These are phyloP conservation scores for Odontomyia ornata DNA, from an alignment of 2,888 invertebrate genomes.

Conservation along the genomic window DNA sequence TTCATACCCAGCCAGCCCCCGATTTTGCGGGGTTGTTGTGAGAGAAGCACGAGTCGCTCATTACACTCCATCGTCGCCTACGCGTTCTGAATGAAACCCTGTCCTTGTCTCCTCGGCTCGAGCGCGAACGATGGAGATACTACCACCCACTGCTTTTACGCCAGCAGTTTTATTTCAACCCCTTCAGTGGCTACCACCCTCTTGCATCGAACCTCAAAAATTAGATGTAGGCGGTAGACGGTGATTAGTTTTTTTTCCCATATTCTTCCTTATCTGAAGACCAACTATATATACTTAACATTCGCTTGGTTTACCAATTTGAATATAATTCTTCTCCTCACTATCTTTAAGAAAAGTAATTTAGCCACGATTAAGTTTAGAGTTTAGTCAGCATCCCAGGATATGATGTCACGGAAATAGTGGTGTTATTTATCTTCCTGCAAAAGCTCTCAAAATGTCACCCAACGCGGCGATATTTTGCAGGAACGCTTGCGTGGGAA, in stretches of 20 bases:
- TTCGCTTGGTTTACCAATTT: too few relatives aligned
- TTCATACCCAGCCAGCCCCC: constrained; percentile 49
- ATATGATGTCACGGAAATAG: constrained; percentile 12
- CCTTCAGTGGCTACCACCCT: not conserved
- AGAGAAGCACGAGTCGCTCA: not conserved
- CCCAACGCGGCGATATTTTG: too few relatives aligned
- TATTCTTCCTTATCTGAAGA: too few relatives aligned
- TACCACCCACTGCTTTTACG: not conserved
- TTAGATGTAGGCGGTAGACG: constrained; percentile 6
- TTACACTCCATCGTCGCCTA: constrained; percentile 50
- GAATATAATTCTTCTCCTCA: too few relatives aligned
- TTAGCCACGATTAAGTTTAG: not conserved
- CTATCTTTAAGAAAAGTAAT: too few relatives aligned
- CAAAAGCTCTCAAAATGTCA: not conserved
- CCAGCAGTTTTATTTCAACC: not conserved
- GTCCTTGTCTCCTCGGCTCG: constrained; percentile 35
- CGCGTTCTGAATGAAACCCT: constrained; percentile 52
- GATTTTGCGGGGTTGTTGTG: constrained; percentile 32
- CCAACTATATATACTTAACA: too few relatives aligned
- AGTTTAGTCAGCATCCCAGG: not conserved
- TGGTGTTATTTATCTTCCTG: not conserved
- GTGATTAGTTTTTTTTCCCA: not conserved
- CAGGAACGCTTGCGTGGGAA: constrained; percentile 28
- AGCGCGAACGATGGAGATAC: not conserved
- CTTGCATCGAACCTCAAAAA: too few relatives aligned